These are phyloP conservation scores for Ladona fulva DNA, from an alignment of 1,140 invertebrate genomes.

Conservation along the genomic window DNA sequence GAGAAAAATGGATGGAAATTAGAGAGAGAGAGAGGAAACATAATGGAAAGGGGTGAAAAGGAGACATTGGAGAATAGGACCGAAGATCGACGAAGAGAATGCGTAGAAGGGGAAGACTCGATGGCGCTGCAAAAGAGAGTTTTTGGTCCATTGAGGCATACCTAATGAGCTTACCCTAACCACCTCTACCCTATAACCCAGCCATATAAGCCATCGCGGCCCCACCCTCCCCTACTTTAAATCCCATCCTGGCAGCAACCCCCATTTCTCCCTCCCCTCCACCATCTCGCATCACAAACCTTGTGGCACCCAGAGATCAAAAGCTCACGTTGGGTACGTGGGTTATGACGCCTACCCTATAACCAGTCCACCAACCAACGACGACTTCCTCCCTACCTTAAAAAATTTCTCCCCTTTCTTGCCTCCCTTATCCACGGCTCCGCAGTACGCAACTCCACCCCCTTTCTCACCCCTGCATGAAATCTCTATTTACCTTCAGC, in stretches of 20 bases:
- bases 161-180: conserved; percentile 4
- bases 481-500: not conserved
- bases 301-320: not conserved
- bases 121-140: not conserved
- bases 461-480: not conserved
- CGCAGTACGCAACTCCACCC: not conserved
- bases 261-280: not conserved
- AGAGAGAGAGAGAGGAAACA: too few relatives aligned
- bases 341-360: not conserved
- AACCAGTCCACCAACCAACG: not conserved
- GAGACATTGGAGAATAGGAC: too few relatives aligned
- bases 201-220: not conserved
- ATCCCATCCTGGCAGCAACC: not conserved
- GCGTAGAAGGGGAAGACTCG: too few relatives aligned
- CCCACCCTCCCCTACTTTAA: not conserved
- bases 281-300: not conserved
- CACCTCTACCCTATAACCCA: not conserved
- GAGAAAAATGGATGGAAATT: too few relatives aligned
- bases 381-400: not conserved
- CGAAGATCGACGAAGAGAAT: too few relatives aligned
- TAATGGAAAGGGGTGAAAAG: too few relatives aligned
- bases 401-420: not conserved
- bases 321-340: not conserved
- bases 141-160: conserved; percentile 9
- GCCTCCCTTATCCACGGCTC: not conserved